phyloP scores from a whole-genome alignment of 2,113 vertebrate species.

The Dolichotis patagonum region DNA sequence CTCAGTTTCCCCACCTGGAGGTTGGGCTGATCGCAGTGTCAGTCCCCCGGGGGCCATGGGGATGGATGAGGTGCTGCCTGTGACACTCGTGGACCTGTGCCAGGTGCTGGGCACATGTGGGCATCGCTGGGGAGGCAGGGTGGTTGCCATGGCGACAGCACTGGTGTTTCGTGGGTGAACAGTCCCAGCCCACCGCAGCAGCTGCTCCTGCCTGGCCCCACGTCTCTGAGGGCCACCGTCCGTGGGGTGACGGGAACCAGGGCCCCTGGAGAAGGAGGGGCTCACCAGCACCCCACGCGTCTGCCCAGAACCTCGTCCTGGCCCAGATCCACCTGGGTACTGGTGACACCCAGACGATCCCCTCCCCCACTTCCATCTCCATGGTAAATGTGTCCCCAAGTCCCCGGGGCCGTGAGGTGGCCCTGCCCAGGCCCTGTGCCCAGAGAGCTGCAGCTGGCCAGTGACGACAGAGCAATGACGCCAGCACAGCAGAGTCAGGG shows the following conservation, averaged over 20 bases:
- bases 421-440: too few relatives aligned
- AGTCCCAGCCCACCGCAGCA: not conserved
- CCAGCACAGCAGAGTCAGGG: too few relatives aligned
- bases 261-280: rapidly evolving
- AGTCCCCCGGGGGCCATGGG: rapidly evolving
- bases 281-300: rapidly evolving
- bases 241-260: not conserved
- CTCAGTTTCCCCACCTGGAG: constrained; percentile 6
- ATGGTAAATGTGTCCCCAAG: not conserved
- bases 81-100: not conserved
- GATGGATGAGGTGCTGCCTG: not conserved
- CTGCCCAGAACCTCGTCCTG: not conserved
- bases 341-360: not conserved
- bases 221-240: rapidly evolving
- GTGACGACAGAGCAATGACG: rapidly evolving
- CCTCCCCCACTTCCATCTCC: not conserved
- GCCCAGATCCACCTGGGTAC: not conserved
- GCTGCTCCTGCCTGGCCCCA: not conserved
- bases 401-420: not conserved
- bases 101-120: constrained; percentile 59
- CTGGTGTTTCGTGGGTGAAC: not conserved
- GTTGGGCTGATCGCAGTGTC: not conserved
- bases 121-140: not conserved
- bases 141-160: constrained; percentile 61
- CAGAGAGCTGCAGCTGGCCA: rapidly evolving